phyloP scores from a whole-genome alignment of 2,113 vertebrate species.

The Nestor notabilis region DNA sequence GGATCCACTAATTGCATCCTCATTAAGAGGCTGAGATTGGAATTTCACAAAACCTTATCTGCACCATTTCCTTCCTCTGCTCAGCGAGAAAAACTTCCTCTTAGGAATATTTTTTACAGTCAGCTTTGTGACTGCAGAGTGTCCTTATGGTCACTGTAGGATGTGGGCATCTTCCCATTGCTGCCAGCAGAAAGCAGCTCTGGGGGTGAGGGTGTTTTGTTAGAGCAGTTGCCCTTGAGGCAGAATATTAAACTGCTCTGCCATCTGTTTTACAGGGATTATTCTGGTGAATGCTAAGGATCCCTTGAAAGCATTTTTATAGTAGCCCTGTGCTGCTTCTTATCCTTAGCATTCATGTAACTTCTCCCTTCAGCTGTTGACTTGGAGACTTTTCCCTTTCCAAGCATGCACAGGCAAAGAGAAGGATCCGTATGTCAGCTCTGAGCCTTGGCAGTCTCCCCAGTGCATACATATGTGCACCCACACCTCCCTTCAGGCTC shows the following conservation, averaged over 20 bases:
- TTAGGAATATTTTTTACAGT: not conserved
- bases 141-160: conserved; percentile 25
- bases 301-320: conserved; percentile 28
- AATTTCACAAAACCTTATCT: not conserved
- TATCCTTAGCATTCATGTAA: not conserved
- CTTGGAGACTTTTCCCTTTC: not conserved
- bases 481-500: not conserved
- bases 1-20: not conserved
- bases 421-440: not conserved
- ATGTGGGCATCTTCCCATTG: not conserved
- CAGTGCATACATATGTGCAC: not conserved
- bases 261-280: conserved; percentile 64
- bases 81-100: not conserved
- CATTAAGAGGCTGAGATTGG: not conserved
- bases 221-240: conserved; percentile 1
- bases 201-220: not conserved
- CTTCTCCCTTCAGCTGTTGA: not conserved
- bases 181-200: conserved; percentile 39
- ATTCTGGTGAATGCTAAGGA: conserved; percentile 9
- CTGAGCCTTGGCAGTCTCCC: not conserved
- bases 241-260: not conserved
- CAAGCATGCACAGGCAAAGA: not conserved
- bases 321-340: not conserved
- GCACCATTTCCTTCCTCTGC: not conserved
- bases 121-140: not conserved